phyloP scores from a whole-genome alignment of 1,140 invertebrate genomes.

The Eumaeus atala region DNA sequence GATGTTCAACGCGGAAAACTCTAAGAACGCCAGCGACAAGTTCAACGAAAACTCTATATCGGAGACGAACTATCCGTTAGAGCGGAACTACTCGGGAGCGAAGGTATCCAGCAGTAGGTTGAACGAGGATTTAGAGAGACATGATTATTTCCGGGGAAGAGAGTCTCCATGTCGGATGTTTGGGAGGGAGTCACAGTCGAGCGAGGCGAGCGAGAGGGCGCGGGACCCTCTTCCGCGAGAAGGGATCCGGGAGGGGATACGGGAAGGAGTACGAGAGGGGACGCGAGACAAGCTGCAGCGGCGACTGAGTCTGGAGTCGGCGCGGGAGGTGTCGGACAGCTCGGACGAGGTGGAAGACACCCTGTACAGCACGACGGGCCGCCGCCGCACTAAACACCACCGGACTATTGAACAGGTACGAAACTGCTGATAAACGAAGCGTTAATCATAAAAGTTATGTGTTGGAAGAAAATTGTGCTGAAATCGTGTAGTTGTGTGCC shows the following conservation, averaged over 20 bases:
- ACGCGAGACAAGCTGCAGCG: constrained; percentile 69
- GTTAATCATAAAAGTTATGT: neutral
- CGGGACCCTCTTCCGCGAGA: constrained; percentile 22
- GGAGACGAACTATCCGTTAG: constrained; percentile 68
- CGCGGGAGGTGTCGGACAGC: constrained; percentile 80
- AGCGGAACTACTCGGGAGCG: constrained; percentile 66
- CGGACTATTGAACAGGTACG: constrained; percentile 79
- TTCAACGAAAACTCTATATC: constrained; percentile 59
- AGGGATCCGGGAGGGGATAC: constrained; percentile 32
- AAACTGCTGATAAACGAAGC: too few relatives aligned
- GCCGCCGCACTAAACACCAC: constrained; percentile 75
- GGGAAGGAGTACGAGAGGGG: constrained; percentile 35
- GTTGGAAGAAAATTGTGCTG: neutral
- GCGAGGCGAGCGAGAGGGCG: constrained; percentile 53
- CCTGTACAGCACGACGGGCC: constrained; percentile 66
- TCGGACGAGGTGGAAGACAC: constrained; percentile 77
- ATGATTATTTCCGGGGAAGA: constrained; percentile 54
- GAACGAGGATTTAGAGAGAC: constrained; percentile 65
- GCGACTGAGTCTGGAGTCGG: constrained; percentile 82
- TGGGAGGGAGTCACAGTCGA: constrained; percentile 48
- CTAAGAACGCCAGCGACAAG: constrained; percentile 61
- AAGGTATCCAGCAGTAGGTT: constrained; percentile 66
- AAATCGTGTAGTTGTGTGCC: too few relatives aligned
- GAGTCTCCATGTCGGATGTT: constrained; percentile 55
- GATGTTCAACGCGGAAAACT: constrained; percentile 64